Percentiles rank a stretch among this genome's conserved stretches.
These are phyloP conservation scores for Peromyscus attwateri DNA, from an alignment of 2,797 vertebrate species.

Conservation along the genomic window DNA sequence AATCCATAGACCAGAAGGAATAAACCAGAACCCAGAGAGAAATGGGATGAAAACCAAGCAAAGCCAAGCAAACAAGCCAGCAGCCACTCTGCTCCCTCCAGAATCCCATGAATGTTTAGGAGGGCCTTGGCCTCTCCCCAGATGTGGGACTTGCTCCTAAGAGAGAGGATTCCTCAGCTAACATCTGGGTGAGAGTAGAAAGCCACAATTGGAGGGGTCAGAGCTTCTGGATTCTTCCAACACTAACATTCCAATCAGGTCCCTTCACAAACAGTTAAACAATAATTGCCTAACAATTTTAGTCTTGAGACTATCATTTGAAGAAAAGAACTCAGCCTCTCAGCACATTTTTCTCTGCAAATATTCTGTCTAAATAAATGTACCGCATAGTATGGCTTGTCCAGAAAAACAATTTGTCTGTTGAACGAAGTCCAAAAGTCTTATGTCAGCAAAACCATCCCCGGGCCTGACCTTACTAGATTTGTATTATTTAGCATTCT, in stretches of 20 bases:
- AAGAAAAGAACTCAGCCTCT: slow-evolving; percentile 19
- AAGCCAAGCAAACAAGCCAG: background rate
- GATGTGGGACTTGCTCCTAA: background rate
- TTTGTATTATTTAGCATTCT: slow-evolving; percentile 17
- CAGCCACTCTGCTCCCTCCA: background rate
- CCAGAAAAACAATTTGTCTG: slow-evolving; percentile 2
- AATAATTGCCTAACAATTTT: background rate
- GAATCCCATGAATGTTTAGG: background rate
- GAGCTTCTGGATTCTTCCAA: background rate
- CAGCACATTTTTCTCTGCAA: background rate
- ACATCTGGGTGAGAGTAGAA: background rate
- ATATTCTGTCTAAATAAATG: background rate
- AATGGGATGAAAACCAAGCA: background rate
- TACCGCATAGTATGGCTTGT: background rate
- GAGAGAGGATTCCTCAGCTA: background rate
- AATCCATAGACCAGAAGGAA: background rate
- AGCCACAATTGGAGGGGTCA: background rate
- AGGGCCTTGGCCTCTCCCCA: background rate
- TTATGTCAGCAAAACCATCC: slow-evolving; percentile 20
- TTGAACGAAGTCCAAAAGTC: background rate
- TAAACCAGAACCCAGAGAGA: background rate
- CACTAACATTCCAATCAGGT: background rate
- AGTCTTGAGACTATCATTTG: slow-evolving; percentile 16
- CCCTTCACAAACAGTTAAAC: slow-evolving; percentile 22
- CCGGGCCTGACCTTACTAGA: background rate